Evolutionary conservation across 2,113 vertebrate species (phyloP).

Genomic region (Helogale parvula): DNA sequence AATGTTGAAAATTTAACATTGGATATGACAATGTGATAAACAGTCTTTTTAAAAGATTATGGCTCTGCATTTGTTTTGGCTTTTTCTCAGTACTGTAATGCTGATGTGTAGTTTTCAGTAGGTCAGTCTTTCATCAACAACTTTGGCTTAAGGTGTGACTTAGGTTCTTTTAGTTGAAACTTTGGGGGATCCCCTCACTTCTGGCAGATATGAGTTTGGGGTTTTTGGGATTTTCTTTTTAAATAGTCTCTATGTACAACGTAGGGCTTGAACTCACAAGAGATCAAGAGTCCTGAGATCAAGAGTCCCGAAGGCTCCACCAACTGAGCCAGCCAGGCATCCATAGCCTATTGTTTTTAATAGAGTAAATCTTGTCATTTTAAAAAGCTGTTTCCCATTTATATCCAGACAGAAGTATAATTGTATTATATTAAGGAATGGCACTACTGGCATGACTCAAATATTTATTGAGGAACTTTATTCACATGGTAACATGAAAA

Average conservation of each 20-base stretch:
- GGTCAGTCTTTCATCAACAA: neutral
- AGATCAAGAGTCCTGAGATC: neutral
- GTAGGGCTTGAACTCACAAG: neutral
- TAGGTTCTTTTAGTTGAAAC: neutral
- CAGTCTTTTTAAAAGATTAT: neutral
- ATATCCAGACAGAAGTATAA: neutral
- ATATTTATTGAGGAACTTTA: neutral
- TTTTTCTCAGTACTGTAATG: slow-evolving; percentile 38
- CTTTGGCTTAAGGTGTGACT: neutral
- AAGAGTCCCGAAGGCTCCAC: neutral
- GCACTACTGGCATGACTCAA: neutral
- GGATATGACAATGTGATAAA: neutral
- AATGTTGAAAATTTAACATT: neutral
- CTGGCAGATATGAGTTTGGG: neutral
- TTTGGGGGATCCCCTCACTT: neutral
- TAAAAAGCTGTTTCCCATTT: neutral
- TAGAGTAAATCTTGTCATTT: neutral
- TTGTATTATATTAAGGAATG: neutral
- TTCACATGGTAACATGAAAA: neutral
- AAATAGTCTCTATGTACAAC: neutral
- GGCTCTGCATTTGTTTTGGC: slow-evolving; percentile 4
- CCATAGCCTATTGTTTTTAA: neutral
- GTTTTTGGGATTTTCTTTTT: neutral
- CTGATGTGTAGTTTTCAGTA: slow-evolving; percentile 36
- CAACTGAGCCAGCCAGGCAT: neutral